Base-by-base conservation (phyloP, 2,797 vertebrate species). In the Rousettus madagascariensis region DNA sequence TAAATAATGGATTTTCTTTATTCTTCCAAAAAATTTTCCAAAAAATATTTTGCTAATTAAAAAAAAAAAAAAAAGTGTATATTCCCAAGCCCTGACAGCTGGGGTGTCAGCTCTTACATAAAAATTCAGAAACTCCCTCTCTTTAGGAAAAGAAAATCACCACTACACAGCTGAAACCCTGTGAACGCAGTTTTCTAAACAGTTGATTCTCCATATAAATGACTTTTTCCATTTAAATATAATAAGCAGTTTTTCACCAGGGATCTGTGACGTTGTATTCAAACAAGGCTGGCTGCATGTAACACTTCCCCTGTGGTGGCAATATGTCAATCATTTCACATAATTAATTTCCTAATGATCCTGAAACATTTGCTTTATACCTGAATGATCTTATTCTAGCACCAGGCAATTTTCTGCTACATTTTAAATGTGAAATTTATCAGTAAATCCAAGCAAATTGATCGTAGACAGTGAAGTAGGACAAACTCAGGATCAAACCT, bases 311-410 rank as follows among this genome's bases (percentile, higher is more conserved):
- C 88, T 97, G 82, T 97, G 84, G 94, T 96, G 96, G 94, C 80
- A 93, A 95, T 0, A 2, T 96, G 95, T 97, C 98, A 97, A 95
- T 97, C 97, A 97, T 95, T 98, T 97, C 96, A 78, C 69, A 63
- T 96, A 98, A 96, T 97, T 98, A 98, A 98, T 98, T 98, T 98
- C 91, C 90, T 98, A 98, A 98, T 82, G 92, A 97, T 90, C 96
- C 93, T 1, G 90, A 96, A 98, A 97, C 10, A 41, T 71, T 95
- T 97, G 95, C 93, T 97, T 96, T 98, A 61, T 97, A 97, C 92
- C 95, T 95, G 82, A 91, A 93, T 91, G 90, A 79, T 96, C 91
- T 98, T 20, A 15, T 95, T 89, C 91, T 53, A 82, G 72, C 86
- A 88, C 53, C 26, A 9, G 88, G 66, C 80, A 91, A 96, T 95